Percentiles rank a stretch among this genome's conserved stretches.
Conservation (phyloP, 2,888 invertebrate genomes). For the Drosophila kanekoi region DNA sequence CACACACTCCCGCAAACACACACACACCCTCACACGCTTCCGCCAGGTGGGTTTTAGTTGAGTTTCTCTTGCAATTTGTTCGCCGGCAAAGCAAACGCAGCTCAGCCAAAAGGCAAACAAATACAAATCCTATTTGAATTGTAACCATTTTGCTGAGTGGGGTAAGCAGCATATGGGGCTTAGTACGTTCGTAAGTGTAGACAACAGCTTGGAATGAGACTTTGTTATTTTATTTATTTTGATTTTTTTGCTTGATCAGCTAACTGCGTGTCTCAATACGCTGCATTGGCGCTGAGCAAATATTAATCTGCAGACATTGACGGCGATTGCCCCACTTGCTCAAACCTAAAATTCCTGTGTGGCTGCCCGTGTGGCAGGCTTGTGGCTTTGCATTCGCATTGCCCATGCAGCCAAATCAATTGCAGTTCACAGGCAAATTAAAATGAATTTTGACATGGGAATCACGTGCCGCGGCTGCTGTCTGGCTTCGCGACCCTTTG, state of each 20-base stretch:
- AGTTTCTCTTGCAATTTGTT: constrained; percentile 56
- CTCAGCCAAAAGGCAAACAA: constrained; percentile 77
- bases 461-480: constrained; percentile 40
- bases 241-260: constrained; percentile 6
- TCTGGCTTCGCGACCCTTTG: constrained; percentile 17
- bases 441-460: constrained; percentile 59
- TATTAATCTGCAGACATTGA: constrained; percentile 48
- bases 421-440: constrained; percentile 46
- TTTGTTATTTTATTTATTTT: constrained; percentile 11
- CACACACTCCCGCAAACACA: too few species aligned
- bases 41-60: constrained; percentile 32
- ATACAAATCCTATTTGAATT: constrained; percentile 76
- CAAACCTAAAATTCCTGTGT: constrained; percentile 2
- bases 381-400: not conserved
- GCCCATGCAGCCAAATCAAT: constrained; percentile 44
- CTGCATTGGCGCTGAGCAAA: constrained; percentile 54
- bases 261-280: constrained; percentile 40
- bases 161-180: constrained; percentile 1
- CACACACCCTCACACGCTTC: not conserved
- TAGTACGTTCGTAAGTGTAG: not conserved
- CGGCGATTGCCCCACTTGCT: constrained; percentile 40
- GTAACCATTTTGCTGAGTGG: constrained; percentile 45
- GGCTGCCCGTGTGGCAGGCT: not conserved
- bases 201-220: constrained; percentile 28
- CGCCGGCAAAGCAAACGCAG: constrained; percentile 38